phyloP scores from a whole-genome alignment of 2,113 vertebrate species.

The Rattus norvegicus region GRCr8 NC_086034.1:54261501-54262000 shows the following conservation, averaged over 20 bases:
- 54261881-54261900: not conserved
- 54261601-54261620: conserved; percentile 13
- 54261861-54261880: not conserved
- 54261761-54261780: not conserved
- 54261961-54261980: not conserved
- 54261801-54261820: not conserved
- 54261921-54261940: not conserved
- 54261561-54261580: conserved; percentile 27
- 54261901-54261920: conserved; percentile 4
- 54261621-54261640: conserved; percentile 38
- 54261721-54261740: not conserved
- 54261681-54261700: conserved; percentile 9
- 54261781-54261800: not conserved
- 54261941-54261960: not conserved
- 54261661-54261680: conserved; percentile 4
- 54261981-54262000: not conserved
- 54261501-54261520: conserved; percentile 41
- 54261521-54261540: not conserved
- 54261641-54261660: not conserved
- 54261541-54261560: conserved; percentile 20
- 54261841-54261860: not conserved
- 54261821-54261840: too few relatives aligned
- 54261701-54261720: not conserved
- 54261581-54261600: conserved; percentile 3
- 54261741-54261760: not conserved